phyloP scores from a whole-genome alignment of 2,113 vertebrate genomes.

The Oceanodroma tethys region DNA sequence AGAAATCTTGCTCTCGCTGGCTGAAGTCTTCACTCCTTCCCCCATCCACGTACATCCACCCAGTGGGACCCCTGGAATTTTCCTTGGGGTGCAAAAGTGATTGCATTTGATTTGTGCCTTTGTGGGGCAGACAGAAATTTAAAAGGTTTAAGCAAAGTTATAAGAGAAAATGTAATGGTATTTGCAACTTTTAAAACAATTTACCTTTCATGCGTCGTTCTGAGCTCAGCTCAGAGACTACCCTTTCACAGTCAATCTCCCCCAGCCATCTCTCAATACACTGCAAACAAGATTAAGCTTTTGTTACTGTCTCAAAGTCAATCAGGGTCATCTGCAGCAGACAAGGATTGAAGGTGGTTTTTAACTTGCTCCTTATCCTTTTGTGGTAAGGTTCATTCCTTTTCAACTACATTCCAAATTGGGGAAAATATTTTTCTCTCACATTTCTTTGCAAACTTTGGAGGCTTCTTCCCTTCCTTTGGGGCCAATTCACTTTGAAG shows the following conservation, averaged over 20 bases:
- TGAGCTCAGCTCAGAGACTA: constrained; percentile 10
- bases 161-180: neutral
- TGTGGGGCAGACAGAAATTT: neutral
- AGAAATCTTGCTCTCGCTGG: neutral
- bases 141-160: constrained; percentile 37
- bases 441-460: neutral
- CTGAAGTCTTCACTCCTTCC: neutral
- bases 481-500: neutral
- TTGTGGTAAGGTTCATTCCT: neutral
- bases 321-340: constrained; percentile 37
- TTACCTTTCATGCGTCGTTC: neutral
- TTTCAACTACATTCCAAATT: neutral
- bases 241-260: constrained; percentile 46
- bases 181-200: constrained; percentile 54
- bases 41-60: neutral
- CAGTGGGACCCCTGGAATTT: neutral
- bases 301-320: constrained; percentile 64
- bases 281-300: constrained; percentile 59
- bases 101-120: neutral
- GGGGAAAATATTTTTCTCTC: neutral
- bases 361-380: constrained; percentile 14
- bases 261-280: constrained; percentile 56
- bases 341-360: constrained; percentile 15
- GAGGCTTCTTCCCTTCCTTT: neutral
- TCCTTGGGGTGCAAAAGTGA: neutral